Conservation (phyloP, 2,113 vertebrate genomes). For the Australoheros scitulus region DNA sequence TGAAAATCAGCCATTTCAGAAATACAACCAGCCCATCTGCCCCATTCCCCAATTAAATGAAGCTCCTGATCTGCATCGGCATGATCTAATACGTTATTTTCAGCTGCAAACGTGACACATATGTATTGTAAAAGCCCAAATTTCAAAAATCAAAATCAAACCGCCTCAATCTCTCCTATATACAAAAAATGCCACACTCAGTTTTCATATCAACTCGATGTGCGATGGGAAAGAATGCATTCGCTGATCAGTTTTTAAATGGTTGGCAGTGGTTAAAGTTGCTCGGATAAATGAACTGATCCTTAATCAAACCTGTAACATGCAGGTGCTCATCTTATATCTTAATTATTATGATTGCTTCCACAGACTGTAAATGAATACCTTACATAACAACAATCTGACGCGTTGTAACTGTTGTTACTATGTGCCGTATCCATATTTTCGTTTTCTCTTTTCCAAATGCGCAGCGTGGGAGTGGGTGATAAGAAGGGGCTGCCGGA, state of each 20-base stretch:
- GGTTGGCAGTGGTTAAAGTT: too few relatives aligned
- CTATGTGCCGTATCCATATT: neutral
- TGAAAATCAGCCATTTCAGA: neutral
- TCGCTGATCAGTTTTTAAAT: too few relatives aligned
- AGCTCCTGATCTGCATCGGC: neutral
- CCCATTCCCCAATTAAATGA: neutral
- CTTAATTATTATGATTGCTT: neutral
- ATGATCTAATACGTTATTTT: neutral
- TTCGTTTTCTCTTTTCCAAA: constrained; percentile 12
- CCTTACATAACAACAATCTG: neutral
- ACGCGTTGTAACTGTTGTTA: neutral
- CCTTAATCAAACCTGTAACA: neutral
- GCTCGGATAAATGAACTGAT: too few relatives aligned
- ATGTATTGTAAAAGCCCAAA: neutral
- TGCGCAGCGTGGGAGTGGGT: constrained; percentile 17
- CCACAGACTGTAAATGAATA: neutral
- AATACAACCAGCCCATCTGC: constrained; percentile 8
- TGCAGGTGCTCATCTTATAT: neutral
- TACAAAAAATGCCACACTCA: too few relatives aligned
- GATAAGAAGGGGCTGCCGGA: neutral
- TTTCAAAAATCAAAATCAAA: neutral
- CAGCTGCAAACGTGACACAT: neutral
- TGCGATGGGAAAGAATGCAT: too few relatives aligned
- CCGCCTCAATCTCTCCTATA: too few relatives aligned
- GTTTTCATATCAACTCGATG: too few relatives aligned